Evolutionary conservation across 2,797 vertebrate species (phyloP).

Genomic region (Margarornis squamiger): DNA sequence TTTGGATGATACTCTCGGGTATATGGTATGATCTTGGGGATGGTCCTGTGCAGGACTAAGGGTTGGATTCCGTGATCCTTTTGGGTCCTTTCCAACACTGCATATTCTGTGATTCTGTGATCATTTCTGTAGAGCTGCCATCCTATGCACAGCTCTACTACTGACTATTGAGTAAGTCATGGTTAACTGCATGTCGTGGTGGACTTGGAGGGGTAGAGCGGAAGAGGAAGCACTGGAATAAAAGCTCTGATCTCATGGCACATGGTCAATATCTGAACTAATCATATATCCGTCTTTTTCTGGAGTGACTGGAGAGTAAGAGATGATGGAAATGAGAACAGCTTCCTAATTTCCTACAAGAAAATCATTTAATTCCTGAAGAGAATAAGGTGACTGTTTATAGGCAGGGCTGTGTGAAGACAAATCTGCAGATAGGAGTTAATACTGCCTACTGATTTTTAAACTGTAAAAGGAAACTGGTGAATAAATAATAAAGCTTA

Average conservation of each 20-base stretch:
- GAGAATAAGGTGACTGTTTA: not conserved
- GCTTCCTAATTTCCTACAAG: not conserved
- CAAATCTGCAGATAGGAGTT: not conserved
- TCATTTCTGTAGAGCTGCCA: not conserved
- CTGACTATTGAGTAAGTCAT: not conserved
- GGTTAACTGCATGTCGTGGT: rapidly evolving
- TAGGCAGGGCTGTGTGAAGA: not conserved
- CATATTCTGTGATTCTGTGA: not conserved
- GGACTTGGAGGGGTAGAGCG: not conserved
- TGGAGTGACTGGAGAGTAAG: not conserved
- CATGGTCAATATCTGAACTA: not conserved
- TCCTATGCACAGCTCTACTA: rapidly evolving
- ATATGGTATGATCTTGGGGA: not conserved
- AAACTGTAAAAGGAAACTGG: not conserved
- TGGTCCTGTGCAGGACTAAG: not conserved
- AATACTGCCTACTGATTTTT: not conserved
- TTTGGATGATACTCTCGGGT: not conserved
- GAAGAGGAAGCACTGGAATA: not conserved
- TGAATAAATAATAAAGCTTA: not conserved
- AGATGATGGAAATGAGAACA: not conserved
- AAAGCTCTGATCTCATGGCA: not conserved
- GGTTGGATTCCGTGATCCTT: not conserved
- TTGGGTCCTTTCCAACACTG: not conserved
- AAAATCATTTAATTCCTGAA: not conserved
- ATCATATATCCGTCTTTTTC: not conserved